Conservation (phyloP, 2,888 invertebrate species). For the Physocephala rufipes region DNA sequence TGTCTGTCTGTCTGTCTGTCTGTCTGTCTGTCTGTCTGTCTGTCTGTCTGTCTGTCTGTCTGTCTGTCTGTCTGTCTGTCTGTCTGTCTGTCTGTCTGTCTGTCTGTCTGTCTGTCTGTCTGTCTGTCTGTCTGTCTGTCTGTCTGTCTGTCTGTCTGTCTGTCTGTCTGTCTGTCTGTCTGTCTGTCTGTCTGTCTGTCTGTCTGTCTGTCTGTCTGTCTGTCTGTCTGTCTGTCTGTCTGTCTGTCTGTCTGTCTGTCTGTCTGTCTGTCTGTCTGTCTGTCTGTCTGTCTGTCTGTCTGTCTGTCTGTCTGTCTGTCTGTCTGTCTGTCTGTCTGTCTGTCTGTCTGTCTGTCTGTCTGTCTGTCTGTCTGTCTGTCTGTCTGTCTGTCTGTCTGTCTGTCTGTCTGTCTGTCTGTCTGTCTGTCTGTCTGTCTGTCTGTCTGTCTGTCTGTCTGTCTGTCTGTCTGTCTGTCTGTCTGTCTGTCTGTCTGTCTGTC, state of each 20-base stretch:
- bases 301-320: conserved; percentile 20
- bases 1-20: conserved; percentile 20
- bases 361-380: conserved; percentile 20
- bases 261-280: conserved; percentile 20
- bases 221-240: conserved; percentile 20
- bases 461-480: conserved; percentile 20
- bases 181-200: conserved; percentile 20
- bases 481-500: conserved; percentile 20
- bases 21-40: conserved; percentile 20
- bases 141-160: conserved; percentile 20
- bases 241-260: conserved; percentile 20
- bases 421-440: conserved; percentile 20
- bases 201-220: conserved; percentile 20
- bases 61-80: conserved; percentile 20
- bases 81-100: conserved; percentile 20
- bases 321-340: conserved; percentile 20
- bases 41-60: conserved; percentile 20
- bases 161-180: conserved; percentile 20
- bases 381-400: conserved; percentile 20
- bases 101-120: conserved; percentile 20
- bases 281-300: conserved; percentile 20
- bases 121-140: conserved; percentile 20
- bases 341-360: conserved; percentile 20
- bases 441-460: conserved; percentile 20
- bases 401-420: conserved; percentile 20